Evolutionary conservation across 2,888 invertebrate species (phyloP).

Genomic region (Steinernema carpocapsae): DNA sequence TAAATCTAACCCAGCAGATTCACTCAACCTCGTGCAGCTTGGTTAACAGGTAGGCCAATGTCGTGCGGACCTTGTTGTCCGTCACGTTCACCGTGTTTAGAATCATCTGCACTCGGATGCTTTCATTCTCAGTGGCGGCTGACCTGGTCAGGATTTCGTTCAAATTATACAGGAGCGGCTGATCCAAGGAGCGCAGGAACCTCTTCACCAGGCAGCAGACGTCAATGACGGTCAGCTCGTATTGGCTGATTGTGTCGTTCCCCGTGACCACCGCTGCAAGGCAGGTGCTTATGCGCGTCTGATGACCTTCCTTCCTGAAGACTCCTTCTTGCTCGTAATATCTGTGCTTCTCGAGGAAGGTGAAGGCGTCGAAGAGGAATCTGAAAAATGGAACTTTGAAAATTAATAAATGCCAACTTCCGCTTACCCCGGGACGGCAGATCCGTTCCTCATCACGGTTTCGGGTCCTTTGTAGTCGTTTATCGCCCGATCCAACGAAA

Average conservation of each 20-base stretch:
- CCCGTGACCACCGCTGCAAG: background rate
- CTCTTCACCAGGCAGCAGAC: slow-evolving; percentile 20
- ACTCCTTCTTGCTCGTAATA: slow-evolving; percentile 14
- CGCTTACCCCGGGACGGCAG: slow-evolving; percentile 7
- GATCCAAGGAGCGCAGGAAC: slow-evolving; percentile 17
- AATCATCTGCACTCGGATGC: background rate
- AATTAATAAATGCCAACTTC: background rate
- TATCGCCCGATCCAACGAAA: slow-evolving; percentile 20
- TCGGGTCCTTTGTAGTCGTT: slow-evolving; percentile 24
- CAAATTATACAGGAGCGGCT: slow-evolving; percentile 1
- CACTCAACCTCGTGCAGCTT: background rate
- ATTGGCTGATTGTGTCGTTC: background rate
- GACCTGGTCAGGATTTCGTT: background rate
- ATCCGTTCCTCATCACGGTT: slow-evolving; percentile 22
- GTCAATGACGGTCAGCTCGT: background rate
- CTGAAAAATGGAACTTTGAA: background rate
- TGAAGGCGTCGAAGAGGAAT: slow-evolving; percentile 22
- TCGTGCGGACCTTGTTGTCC: background rate
- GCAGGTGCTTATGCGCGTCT: background rate
- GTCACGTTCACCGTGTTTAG: background rate
- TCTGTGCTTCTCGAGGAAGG: slow-evolving; percentile 13
- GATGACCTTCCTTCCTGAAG: background rate
- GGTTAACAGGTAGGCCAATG: background rate
- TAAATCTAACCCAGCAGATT: background rate
- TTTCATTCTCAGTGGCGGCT: background rate